Evolutionary conservation across 2,113 vertebrate species (phyloP).

Genomic region (Apistogramma diplotaenia): DNA sequence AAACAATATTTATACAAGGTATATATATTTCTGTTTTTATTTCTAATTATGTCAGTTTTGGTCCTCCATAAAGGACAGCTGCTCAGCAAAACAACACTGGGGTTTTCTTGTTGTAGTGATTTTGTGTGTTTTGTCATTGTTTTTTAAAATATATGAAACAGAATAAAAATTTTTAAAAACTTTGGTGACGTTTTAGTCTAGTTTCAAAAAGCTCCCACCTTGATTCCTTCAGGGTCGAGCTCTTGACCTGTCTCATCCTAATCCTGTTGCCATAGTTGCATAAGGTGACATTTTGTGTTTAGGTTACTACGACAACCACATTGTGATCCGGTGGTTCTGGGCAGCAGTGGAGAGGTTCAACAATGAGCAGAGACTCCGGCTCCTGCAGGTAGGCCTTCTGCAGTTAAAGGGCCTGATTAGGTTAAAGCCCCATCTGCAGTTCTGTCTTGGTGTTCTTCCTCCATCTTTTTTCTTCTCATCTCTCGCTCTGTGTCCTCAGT

Average conservation of each 20-base stretch:
- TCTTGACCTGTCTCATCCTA: not conserved
- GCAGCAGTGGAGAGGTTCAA: conserved; percentile 94
- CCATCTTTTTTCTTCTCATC: accelerated
- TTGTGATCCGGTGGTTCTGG: conserved; percentile 96
- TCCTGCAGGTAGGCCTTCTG: conserved; percentile 81
- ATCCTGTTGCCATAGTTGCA: not conserved
- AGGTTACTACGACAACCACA: conserved; percentile 96
- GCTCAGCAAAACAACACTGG: too few species aligned
- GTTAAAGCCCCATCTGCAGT: not conserved
- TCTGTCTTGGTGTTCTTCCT: not conserved
- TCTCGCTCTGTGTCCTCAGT: conserved; percentile 66
- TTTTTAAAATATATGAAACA: not conserved
- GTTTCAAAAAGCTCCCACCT: not conserved
- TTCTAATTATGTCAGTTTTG: too few species aligned
- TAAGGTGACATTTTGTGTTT: not conserved
- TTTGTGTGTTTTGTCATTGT: not conserved
- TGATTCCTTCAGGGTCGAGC: not conserved
- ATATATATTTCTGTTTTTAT: too few species aligned
- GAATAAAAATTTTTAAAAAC: not conserved
- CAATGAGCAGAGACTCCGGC: conserved; percentile 88
- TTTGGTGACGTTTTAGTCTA: not conserved
- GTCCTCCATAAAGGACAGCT: too few species aligned
- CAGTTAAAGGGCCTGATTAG: not conserved
- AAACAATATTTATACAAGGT: too few species aligned
- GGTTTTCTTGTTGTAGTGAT: not conserved